Conservation (phyloP, 1,140 invertebrate genomes). For the Achatina immaculata region DNA sequence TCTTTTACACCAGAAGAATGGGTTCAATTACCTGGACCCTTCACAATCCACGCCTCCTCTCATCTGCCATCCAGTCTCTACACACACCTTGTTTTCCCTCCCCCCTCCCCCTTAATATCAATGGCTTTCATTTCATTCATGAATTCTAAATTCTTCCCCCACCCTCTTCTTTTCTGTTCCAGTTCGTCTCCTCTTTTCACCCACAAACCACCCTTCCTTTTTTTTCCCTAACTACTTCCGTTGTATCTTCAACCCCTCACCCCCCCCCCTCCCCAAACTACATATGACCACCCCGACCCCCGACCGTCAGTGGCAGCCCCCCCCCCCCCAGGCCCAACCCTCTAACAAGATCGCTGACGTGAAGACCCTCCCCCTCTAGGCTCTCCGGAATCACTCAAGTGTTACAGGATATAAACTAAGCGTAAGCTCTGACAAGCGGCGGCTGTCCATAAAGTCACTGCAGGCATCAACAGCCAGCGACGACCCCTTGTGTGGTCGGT, state of each 20-base stretch:
- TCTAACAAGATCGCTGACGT: neutral
- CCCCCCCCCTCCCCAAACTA: neutral
- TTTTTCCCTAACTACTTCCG: too few relatives aligned
- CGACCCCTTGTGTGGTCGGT: neutral
- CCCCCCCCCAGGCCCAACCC: too few relatives aligned
- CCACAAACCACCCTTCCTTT: neutral
- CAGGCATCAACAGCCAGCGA: neutral
- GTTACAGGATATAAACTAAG: neutral
- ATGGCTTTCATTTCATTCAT: neutral
- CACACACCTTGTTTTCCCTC: neutral
- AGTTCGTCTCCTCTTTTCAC: neutral
- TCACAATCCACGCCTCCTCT: slow-evolving; percentile 1
- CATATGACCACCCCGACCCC: neutral
- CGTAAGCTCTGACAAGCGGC: neutral
- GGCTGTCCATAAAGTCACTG: neutral
- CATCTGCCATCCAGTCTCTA: neutral
- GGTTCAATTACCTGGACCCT: slow-evolving; percentile 2
- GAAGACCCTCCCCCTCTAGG: neutral
- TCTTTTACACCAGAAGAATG: neutral
- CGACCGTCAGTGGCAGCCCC: neutral
- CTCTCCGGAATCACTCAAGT: neutral
- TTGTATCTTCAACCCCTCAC: too few relatives aligned
- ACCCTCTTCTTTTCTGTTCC: neutral
- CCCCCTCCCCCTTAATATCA: too few relatives aligned
- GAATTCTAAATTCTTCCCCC: neutral